Conservation (phyloP, 2,888 invertebrate genomes). For the Lithophane leautieri region DNA sequence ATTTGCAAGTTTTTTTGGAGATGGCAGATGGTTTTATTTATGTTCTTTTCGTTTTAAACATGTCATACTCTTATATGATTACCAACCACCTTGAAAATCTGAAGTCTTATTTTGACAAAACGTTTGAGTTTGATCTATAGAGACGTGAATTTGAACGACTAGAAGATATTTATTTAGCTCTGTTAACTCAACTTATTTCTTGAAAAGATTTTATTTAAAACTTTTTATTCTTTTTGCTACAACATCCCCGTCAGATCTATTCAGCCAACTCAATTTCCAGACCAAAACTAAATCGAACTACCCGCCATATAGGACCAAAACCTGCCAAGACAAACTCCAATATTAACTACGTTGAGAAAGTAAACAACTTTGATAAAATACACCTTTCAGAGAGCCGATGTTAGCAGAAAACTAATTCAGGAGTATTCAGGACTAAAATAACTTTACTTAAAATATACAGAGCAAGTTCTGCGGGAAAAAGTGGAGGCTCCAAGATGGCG, state of each 20-base stretch:
- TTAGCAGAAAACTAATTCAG: slow-evolving; percentile 68
- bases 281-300: slow-evolving; percentile 8
- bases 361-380: slow-evolving; percentile 65
- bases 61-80: not conserved
- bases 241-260: not conserved
- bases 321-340: slow-evolving; percentile 44
- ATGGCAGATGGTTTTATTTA: not conserved
- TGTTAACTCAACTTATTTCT: not conserved
- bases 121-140: not conserved
- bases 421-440: slow-evolving; percentile 68
- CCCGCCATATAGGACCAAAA: not conserved
- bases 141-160: not conserved
- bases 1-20: slow-evolving; percentile 1
- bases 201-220: not conserved
- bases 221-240: not conserved
- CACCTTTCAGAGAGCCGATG: slow-evolving; percentile 56
- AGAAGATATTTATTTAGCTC: not conserved
- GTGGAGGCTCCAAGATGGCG: slow-evolving; percentile 67
- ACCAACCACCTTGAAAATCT: not conserved
- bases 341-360: slow-evolving; percentile 47
- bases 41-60: not conserved
- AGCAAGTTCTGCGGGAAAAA: slow-evolving; percentile 55
- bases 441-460: slow-evolving; percentile 74
- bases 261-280: not conserved
- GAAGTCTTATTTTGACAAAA: not conserved